These are phyloP conservation scores for Ictalurus punctatus DNA, from an alignment of 2,113 vertebrate species.

Conservation along the genomic window DNA sequence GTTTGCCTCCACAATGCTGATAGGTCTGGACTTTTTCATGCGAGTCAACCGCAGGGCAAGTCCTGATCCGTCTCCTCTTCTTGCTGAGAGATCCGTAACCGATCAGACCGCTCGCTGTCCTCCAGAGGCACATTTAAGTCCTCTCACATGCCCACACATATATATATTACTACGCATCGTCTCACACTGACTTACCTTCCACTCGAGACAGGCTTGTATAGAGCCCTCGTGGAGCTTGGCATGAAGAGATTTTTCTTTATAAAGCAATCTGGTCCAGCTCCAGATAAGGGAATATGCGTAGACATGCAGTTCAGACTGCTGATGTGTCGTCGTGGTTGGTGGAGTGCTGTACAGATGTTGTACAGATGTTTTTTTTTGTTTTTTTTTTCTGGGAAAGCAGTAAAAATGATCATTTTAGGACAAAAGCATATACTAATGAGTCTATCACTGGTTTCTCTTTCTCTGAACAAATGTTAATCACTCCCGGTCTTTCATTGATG, in stretches of 20 bases:
- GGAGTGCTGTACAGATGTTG: not conserved
- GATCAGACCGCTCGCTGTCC: conserved; percentile 22
- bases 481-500: not conserved
- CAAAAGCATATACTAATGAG: conserved; percentile 31
- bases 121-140: not conserved
- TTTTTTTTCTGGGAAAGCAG: not conserved
- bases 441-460: not conserved
- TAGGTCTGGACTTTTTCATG: conserved; percentile 18
- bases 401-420: conserved; percentile 35
- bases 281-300: not conserved
- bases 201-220: not conserved
- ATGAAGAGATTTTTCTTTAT: not conserved
- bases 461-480: conserved; percentile 4
- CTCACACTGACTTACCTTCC: not conserved
- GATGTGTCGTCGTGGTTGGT: not conserved
- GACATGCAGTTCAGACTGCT: not conserved
- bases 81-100: conserved; percentile 12
- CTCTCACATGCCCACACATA: conserved; percentile 4
- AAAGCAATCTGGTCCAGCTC: not conserved
- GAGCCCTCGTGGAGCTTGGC: not conserved
- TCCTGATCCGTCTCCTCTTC: conserved; percentile 25
- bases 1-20: not conserved
- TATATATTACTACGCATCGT: not conserved
- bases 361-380: not conserved
- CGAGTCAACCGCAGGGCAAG: conserved; percentile 25